Percentiles rank a stretch among this genome's conserved stretches.
phyloP scores from a whole-genome alignment of 2,113 vertebrate genomes.

The Ceuthmochares aereus region DNA sequence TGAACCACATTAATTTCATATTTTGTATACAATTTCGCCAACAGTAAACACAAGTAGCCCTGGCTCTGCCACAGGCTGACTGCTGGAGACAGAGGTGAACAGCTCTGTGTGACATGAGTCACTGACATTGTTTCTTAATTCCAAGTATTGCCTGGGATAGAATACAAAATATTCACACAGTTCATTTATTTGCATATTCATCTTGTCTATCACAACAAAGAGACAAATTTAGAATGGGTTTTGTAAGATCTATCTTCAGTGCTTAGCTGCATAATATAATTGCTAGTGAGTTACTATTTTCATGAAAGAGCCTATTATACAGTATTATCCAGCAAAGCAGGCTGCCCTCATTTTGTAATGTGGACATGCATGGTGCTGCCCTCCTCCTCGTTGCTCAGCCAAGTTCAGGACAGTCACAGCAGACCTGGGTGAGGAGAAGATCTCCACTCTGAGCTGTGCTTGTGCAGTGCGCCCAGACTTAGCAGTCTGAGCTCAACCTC shows the following conservation, averaged over 20 bases:
- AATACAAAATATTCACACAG: conserved; percentile 20
- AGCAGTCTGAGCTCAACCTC: not conserved
- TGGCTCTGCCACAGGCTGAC: not conserved
- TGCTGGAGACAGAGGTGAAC: not conserved
- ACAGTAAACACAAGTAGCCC: not conserved
- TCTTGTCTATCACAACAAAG: conserved; percentile 15
- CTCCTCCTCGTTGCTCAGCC: not conserved
- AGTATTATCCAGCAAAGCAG: not conserved
- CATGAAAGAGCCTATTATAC: not conserved
- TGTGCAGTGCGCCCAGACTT: rapidly evolving
- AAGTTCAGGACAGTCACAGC: not conserved
- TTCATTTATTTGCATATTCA: conserved; percentile 33
- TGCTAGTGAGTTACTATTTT: not conserved
- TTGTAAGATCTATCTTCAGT: not conserved
- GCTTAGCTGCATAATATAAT: not conserved
- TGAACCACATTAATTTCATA: not conserved
- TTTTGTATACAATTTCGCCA: not conserved
- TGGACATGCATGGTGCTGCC: not conserved
- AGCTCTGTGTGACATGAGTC: not conserved
- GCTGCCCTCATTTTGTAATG: not conserved
- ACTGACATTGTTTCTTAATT: not conserved
- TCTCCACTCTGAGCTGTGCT: rapidly evolving
- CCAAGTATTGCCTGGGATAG: not conserved
- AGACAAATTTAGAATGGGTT: conserved; percentile 22
- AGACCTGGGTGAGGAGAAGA: not conserved